Evolutionary conservation across 2,888 invertebrate species (phyloP), one percentile per base, ranked within the genome.

Genomic region (Patella depressa): DNA sequence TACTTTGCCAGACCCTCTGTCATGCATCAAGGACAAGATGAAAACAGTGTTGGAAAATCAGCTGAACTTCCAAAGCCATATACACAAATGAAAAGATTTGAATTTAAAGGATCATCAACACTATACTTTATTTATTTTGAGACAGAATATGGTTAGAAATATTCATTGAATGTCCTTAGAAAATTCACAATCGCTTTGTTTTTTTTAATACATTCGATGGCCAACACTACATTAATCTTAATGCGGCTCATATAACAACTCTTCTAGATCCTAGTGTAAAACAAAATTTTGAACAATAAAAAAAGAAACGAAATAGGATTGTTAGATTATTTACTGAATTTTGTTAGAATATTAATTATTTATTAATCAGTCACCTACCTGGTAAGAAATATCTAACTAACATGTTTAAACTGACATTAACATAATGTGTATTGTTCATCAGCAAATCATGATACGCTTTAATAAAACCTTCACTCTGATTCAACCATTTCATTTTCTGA

Each of bases 401-500:
- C 87, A 93, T 94, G 73, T 93, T 92, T 71, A 95, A 92, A 14
- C 94, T 94, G 84, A 93, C 92, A 82, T 93, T 93, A 5, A 94
- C 93, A 89, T 95, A 94, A 88, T 93, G 93, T 82, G 93, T 94
- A 84, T 95, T 95, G 2, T 95, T 94, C 57, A 94, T 91, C 55
- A 95, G 89, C 87, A 95, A 94, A 71, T 93, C 93, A 87, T 94
- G 93, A 88, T 94, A 95, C 55, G 93, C 93, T 55, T 91, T 87
- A 0, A 94, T 92, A 24, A 94, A 80, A 17, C 73, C 77, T 15
- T 77, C 75, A 7, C 83, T 86, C 72, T 83, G 81, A 19, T 73
- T 75, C 24, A 84, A 59, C 91, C 91, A 91, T 55, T 87, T 80
- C 34, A 90, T 54, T 78, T 84, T 87, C 89, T 89, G 83, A 24